Percentiles rank a stretch among this genome's conserved stretches.
Conservation (phyloP, 1,140 invertebrate genomes). For the Arctopsyche grandis region DNA sequence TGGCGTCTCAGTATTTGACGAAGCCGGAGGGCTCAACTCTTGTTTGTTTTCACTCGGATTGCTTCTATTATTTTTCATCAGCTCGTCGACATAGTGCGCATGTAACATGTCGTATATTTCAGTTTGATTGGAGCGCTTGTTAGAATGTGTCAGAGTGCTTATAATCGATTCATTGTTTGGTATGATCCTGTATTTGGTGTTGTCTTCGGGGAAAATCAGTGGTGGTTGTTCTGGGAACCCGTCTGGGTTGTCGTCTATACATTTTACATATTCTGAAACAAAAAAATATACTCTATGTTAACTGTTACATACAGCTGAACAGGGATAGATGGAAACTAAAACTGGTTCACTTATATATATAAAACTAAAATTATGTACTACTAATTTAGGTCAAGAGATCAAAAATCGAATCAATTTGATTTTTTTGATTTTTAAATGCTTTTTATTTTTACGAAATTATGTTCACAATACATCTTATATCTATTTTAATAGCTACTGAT, state of each 20-base stretch:
- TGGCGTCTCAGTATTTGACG: background rate
- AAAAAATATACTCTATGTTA: background rate
- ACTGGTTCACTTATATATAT: too few relatives aligned
- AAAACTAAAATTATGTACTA: too few relatives aligned
- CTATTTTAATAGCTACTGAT: too few relatives aligned
- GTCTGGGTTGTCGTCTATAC: background rate
- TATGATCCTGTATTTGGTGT: conserved; percentile 47
- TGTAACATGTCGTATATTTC: conserved; percentile 47
- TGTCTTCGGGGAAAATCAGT: conserved; percentile 46
- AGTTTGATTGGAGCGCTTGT: background rate
- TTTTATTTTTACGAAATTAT: too few relatives aligned
- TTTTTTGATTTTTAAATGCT: too few relatives aligned
- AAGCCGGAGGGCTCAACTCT: background rate
- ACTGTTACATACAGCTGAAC: background rate
- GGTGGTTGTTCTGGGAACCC: conserved; percentile 41
- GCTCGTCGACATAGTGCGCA: background rate
- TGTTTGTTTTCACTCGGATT: conserved; percentile 12
- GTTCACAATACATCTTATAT: too few relatives aligned
- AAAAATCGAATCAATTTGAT: too few relatives aligned
- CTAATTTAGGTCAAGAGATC: too few relatives aligned
- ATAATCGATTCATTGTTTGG: conserved; percentile 39
- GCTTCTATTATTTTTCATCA: background rate
- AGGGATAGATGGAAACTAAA: too few relatives aligned
- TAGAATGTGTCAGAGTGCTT: conserved; percentile 15
- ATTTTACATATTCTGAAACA: background rate